A percentile compares a stretch with the other conserved stretches of the same genome.
phyloP scores from a whole-genome alignment of 2,888 invertebrate species.

The Saturnia pavonia region DNA sequence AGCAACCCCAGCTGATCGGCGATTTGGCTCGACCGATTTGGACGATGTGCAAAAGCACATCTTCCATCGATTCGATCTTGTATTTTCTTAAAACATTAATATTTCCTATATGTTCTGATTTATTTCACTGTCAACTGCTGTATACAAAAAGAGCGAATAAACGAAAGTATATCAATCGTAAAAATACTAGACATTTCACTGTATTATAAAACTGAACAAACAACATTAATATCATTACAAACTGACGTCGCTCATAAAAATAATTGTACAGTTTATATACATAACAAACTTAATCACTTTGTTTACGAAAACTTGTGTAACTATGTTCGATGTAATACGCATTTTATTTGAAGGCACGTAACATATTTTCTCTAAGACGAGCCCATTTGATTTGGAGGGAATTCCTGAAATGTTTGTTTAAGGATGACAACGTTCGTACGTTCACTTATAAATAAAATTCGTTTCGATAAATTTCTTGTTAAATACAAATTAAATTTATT shows the following conservation, averaged over 20 bases:
- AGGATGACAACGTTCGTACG: not conserved
- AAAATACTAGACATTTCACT: not conserved
- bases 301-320: constrained; percentile 1
- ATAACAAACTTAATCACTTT: not conserved
- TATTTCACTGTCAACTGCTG: too few relatives aligned
- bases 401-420: not conserved
- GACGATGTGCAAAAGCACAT: too few relatives aligned
- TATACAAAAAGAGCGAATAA: not conserved
- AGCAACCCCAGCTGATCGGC: too few relatives aligned
- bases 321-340: not conserved
- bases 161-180: not conserved
- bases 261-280: not conserved
- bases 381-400: constrained; percentile 5
- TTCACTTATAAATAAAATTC: not conserved
- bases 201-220: constrained; percentile 1
- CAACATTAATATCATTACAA: not conserved
- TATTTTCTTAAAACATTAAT: too few relatives aligned
- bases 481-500: too few relatives aligned
- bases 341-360: constrained; percentile 4
- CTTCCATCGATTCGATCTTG: too few relatives aligned
- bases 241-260: constrained; percentile 1
- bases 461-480: not conserved
- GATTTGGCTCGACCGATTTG: too few relatives aligned
- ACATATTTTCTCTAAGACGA: constrained; percentile 12
- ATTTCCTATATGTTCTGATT: too few relatives aligned